Evolutionary conservation across 1,140 invertebrate genomes (phyloP), one percentile per base, ranked within the genome.

Genomic region (Ctenoplectra terminalis): DNA sequence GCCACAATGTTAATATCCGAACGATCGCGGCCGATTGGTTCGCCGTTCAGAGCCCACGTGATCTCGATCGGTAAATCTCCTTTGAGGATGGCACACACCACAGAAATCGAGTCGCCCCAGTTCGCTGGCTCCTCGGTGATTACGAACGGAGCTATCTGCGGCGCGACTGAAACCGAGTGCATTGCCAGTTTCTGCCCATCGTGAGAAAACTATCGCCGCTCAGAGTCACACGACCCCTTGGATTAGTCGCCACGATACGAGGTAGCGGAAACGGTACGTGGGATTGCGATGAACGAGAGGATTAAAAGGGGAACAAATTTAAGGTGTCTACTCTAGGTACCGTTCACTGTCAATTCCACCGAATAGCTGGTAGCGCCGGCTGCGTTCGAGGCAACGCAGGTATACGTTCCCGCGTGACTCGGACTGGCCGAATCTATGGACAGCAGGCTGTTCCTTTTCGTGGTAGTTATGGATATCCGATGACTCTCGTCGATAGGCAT

Each of bases 361-460:
- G 95, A 95, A 90, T 95, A 95, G 63, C 94, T 95, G 60, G 95
- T 95, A 37, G 94, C 93, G 84, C 97, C 98, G 60, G 97, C 98
- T 81, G 94, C 93, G 93, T 98, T 97, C 82, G 95, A 95, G 9
- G 96, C 97, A 66, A 95, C 95, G 92, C 96, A 97, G 64, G 95
- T 95, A 91, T 96, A 97, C 76, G 94, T 94, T 31, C 96, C 96
- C 11, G 95, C 95, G 90, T 97, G 96, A 87, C 94, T 94, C 34
- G 94, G 91, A 79, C 90, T 91, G 46, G 95, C 94, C 26, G 94
- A 93, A 77, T 95, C 95, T 70, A 95, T 95, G 40, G 91, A 94
- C 37, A 95, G 84, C 50, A 94, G 90, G 85, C 94, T 94, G 76
- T 95, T 94, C 92, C 94, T 93, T 89, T 95, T 95, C 85, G 93